Evolutionary conservation across 2,113 vertebrate species (phyloP).

Genomic region (Hyaena hyaena): DNA sequence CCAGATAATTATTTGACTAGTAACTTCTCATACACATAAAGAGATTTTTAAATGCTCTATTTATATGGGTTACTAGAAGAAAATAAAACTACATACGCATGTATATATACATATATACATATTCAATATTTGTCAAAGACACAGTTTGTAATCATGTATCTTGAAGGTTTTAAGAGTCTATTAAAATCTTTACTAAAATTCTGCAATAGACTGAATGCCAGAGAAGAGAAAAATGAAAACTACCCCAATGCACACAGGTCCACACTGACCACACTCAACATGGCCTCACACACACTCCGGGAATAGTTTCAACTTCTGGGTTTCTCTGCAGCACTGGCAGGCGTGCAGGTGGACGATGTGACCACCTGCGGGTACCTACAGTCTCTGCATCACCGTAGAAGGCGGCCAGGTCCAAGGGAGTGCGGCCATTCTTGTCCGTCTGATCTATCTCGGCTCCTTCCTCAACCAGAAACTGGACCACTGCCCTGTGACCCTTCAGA

Average conservation of each 20-base stretch:
- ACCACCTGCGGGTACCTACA: conserved; percentile 86
- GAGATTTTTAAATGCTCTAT: not conserved
- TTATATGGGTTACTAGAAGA: not conserved
- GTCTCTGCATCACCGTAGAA: conserved; percentile 98
- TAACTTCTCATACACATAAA: not conserved
- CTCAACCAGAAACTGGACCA: conserved; percentile 95
- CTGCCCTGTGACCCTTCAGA: conserved; percentile 95
- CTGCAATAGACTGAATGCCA: not conserved
- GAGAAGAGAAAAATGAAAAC: not conserved
- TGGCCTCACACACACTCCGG: not conserved
- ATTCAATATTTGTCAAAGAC: fast-evolving
- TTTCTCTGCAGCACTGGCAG: not conserved
- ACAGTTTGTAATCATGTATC: not conserved
- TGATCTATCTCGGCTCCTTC: conserved; percentile 96
- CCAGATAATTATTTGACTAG: not conserved
- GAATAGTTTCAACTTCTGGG: not conserved
- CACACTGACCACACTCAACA: not conserved
- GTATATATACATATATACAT: too few relatives aligned
- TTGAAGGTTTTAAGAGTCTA: not conserved
- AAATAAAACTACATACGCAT: not conserved
- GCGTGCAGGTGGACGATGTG: fast-evolving
- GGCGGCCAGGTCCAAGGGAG: conserved; percentile 96
- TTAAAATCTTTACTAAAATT: not conserved
- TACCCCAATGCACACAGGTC: fast-evolving
- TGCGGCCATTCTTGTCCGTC: conserved; percentile 97